A percentile compares a stretch with the other conserved stretches of the same genome.
Evolutionary conservation across 2,888 invertebrate species (phyloP).

Genomic region (Protophormia terraenovae): DNA sequence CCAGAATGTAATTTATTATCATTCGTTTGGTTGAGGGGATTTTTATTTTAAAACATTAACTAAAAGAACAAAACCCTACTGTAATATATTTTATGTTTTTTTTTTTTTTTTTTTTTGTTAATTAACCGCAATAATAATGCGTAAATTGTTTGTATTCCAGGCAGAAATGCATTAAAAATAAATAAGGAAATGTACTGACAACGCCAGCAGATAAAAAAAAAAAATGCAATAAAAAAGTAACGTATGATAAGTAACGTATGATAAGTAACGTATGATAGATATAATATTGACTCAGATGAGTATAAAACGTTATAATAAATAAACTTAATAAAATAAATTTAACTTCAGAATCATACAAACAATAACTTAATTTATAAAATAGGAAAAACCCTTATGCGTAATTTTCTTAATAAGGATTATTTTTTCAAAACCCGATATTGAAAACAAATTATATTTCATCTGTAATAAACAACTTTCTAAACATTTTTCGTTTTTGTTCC

Average conservation of each 20-base stretch:
- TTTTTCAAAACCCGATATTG: no score
- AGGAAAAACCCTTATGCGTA: no score
- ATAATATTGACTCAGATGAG: not conserved
- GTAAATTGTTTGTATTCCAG: slow-evolving; percentile 28
- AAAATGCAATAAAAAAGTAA: not conserved
- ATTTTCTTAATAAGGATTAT: no score
- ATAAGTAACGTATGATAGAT: not conserved
- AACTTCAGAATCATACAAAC: not conserved
- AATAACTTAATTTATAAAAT: no score
- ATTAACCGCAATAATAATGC: slow-evolving; percentile 17
- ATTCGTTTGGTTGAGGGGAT: slow-evolving; percentile 22
- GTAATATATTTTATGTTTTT: not conserved
- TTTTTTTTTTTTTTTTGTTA: no score
- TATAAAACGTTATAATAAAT: not conserved
- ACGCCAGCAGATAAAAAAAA: not conserved
- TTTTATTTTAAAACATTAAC: not conserved
- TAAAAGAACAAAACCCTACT: not conserved
- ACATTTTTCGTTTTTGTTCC: no score
- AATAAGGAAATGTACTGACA: slow-evolving; percentile 35
- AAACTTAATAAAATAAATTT: not conserved
- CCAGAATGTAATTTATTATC: not conserved
- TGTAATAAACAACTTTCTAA: no score
- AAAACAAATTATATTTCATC: no score
- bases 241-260: not conserved
- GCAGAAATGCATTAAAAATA: slow-evolving; percentile 14